Conservation (phyloP, 2,797 vertebrate species). For the Carcharodon carcharias region DNA sequence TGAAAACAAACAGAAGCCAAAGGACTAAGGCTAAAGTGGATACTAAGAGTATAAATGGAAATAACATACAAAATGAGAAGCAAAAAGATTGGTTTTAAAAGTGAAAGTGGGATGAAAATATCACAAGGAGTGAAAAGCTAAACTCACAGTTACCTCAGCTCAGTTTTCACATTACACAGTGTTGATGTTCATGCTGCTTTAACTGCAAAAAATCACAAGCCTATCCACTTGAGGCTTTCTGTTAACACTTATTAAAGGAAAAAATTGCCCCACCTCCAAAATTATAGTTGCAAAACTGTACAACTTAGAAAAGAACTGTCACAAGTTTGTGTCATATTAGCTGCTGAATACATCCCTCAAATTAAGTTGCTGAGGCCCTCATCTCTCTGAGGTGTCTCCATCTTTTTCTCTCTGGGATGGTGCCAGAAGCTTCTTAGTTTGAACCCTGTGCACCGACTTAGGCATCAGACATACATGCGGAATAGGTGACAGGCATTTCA, state of each 20-base stretch:
- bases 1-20: background rate
- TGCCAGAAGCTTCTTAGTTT: background rate
- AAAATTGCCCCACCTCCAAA: background rate
- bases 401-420: background rate
- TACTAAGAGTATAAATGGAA: background rate
- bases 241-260: background rate
- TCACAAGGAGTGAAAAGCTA: background rate
- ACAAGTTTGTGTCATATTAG: background rate
- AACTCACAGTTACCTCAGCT: slow-evolving; percentile 12
- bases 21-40: background rate
- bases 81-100: background rate
- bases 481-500: background rate
- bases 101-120: background rate
- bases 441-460: background rate
- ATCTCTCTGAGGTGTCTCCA: background rate
- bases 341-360: background rate
- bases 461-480: background rate
- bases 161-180: background rate
- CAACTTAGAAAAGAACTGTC: background rate
- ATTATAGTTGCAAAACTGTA: background rate
- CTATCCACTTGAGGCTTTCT: background rate
- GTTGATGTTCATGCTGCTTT: background rate
- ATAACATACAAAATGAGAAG: background rate
- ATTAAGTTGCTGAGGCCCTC: background rate
- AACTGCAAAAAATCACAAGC: background rate